A percentile compares a stretch with the other conserved stretches of the same genome.
These are phyloP conservation scores for Odontomachus brunneus DNA, from an alignment of 1,140 invertebrate genomes.

Conservation along the genomic window DNA sequence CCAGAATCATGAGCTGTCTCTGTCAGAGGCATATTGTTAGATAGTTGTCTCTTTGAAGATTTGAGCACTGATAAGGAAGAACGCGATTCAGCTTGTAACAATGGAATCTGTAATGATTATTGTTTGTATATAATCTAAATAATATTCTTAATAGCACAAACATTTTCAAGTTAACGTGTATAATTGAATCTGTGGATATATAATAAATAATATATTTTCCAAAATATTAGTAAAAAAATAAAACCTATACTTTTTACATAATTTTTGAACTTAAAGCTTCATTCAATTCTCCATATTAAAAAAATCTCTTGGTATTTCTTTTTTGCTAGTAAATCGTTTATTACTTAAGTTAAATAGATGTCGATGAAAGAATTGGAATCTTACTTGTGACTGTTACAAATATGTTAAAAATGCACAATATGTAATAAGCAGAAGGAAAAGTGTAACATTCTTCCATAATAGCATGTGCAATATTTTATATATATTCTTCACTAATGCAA, in stretches of 20 bases:
- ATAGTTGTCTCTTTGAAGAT: slow-evolving; percentile 84
- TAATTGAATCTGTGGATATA: neutral
- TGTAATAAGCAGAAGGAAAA: slow-evolving; percentile 1
- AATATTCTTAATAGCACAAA: neutral
- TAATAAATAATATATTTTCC: neutral
- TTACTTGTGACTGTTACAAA: slow-evolving; percentile 4
- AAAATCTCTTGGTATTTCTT: neutral
- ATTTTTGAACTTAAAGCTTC: neutral
- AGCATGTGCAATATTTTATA: neutral
- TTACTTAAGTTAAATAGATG: neutral
- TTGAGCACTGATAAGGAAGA: slow-evolving; percentile 84
- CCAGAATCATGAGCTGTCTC: slow-evolving; percentile 83
- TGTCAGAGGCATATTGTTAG: slow-evolving; percentile 82
- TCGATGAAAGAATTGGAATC: slow-evolving; percentile 5
- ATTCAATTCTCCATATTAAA: too few relatives aligned
- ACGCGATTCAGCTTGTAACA: slow-evolving; percentile 84
- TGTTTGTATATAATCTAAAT: slow-evolving; percentile 18
- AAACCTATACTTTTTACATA: neutral
- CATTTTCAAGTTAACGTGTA: neutral
- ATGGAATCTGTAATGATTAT: slow-evolving; percentile 79
- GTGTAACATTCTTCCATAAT: slow-evolving; percentile 11
- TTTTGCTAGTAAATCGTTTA: neutral
- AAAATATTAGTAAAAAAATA: neutral
- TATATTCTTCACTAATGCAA: slow-evolving; percentile 1
- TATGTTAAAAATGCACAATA: slow-evolving; percentile 14